Conservation (phyloP, 2,888 invertebrate genomes). For the Tenthredo distinguenda region DNA sequence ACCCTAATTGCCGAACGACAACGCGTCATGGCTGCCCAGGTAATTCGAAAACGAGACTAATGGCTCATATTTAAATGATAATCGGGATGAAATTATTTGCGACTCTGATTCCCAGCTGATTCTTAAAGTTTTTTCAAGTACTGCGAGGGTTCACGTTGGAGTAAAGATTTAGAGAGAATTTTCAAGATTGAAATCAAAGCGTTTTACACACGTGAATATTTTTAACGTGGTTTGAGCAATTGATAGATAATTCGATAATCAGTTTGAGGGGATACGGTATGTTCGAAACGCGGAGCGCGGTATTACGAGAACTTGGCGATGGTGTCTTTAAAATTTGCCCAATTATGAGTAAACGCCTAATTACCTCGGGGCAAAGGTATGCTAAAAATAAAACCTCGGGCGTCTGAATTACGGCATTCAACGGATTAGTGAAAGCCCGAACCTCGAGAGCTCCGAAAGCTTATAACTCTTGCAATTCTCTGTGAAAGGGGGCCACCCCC, state of each 20-base stretch:
- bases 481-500: background rate
- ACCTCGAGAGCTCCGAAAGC: constrained; percentile 9
- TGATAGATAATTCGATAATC: background rate
- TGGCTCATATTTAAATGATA: background rate
- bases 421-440: constrained; percentile 46
- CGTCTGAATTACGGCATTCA: constrained; percentile 30
- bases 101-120: too few relatives aligned
- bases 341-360: constrained; percentile 46
- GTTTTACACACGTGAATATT: background rate
- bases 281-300: background rate
- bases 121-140: too few relatives aligned
- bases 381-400: constrained; percentile 24
- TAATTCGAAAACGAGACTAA: constrained; percentile 73
- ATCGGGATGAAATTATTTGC: too few relatives aligned
- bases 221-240: constrained; percentile 53
- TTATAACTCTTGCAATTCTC: constrained; percentile 44
- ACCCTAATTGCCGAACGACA: constrained; percentile 98
- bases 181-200: background rate
- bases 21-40: constrained; percentile 98
- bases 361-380: constrained; percentile 20
- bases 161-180: background rate
- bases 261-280: background rate
- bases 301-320: background rate
- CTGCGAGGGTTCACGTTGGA: background rate
- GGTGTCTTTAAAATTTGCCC: constrained; percentile 41